phyloP scores from a whole-genome alignment of 1,140 invertebrate species.

The Aphelenchoides fujianensis region DNA sequence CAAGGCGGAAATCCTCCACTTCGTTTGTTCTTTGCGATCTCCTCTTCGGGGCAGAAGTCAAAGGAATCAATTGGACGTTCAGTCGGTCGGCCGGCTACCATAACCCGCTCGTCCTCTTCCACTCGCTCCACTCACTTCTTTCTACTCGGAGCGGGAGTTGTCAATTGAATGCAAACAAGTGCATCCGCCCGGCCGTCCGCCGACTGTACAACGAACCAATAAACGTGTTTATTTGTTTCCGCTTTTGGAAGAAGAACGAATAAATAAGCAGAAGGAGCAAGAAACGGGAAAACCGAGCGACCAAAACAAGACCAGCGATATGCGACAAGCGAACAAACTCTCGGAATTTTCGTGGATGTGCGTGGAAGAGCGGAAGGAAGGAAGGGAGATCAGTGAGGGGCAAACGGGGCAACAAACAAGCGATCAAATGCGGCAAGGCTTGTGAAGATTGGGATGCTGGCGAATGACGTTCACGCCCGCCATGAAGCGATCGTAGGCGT shows the following conservation, averaged over 20 bases:
- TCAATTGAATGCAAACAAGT: conserved; percentile 1
- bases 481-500: conserved; percentile 40
- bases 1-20: too few species aligned
- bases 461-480: conserved; percentile 30
- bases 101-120: not conserved
- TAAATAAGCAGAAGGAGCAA: not conserved
- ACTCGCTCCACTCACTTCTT: not conserved
- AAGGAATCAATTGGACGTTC: too few species aligned
- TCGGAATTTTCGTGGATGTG: not conserved
- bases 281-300: too few species aligned
- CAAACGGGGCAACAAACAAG: too few species aligned
- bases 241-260: not conserved
- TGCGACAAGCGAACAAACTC: not conserved
- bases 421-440: conserved; percentile 25
- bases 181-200: not conserved
- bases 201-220: not conserved
- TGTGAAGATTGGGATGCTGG: conserved; percentile 33
- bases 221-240: not conserved
- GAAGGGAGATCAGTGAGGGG: too few species aligned
- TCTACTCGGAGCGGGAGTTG: not conserved
- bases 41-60: too few species aligned
- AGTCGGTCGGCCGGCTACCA: too few species aligned
- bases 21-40: too few species aligned
- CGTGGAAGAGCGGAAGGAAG: not conserved
- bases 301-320: too few species aligned